Evolutionary conservation across 2,888 invertebrate species (phyloP).

Genomic region (Phasia obesa): DNA sequence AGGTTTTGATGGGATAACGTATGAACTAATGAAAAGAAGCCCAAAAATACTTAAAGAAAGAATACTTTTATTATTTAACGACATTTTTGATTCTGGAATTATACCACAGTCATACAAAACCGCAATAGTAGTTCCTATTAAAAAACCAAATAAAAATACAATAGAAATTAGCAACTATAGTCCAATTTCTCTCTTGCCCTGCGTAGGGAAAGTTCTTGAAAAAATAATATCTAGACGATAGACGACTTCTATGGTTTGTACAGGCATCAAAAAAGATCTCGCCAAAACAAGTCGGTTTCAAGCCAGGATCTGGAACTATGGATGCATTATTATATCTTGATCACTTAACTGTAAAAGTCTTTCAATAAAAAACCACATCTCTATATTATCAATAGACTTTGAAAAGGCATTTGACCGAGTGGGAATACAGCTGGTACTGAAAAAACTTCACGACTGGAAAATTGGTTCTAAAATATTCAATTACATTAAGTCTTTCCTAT

Average conservation of each 20-base stretch:
- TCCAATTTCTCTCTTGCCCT: not conserved
- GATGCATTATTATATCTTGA: not conserved
- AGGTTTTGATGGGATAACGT: not conserved
- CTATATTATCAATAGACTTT: not conserved
- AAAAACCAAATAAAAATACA: not conserved
- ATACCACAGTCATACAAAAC: not conserved
- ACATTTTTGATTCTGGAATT: not conserved
- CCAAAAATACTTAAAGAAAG: not conserved
- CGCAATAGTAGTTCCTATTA: not conserved
- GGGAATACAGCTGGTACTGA: not conserved
- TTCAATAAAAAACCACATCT: not conserved
- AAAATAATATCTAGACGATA: constrained; percentile 3
- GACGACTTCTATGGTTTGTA: not conserved
- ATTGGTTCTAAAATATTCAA: no score
- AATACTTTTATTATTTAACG: not conserved
- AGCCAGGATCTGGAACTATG: not conserved
- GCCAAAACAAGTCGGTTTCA: not conserved
- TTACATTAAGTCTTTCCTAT: no score
- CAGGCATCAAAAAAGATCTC: not conserved
- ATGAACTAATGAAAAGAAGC: not conserved
- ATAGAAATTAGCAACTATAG: not conserved
- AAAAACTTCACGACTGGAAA: no score
- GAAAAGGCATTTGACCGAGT: not conserved
- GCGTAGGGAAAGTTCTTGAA: not conserved
- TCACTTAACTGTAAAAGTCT: not conserved